phyloP scores from a whole-genome alignment of 1,140 invertebrate species.

The Drosophila leontia region DNA sequence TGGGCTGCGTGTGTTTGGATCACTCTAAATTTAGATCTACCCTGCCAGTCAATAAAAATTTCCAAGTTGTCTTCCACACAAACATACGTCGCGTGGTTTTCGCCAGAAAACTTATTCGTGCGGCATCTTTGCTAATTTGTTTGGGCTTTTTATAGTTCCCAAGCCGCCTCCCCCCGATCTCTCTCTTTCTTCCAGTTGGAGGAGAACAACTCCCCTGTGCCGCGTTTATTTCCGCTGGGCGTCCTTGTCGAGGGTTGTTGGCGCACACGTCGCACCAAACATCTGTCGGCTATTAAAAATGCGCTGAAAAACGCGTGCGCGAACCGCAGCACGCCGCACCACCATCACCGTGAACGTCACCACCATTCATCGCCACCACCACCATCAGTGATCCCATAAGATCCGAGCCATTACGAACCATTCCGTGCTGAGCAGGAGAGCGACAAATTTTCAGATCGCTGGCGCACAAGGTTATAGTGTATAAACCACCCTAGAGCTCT shows the following conservation, averaged over 20 bases:
- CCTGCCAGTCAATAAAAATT: constrained; percentile 54
- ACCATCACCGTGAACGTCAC: constrained; percentile 42
- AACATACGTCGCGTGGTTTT: constrained; percentile 26
- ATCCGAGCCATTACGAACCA: background rate
- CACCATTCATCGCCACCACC: constrained; percentile 29
- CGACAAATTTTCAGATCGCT: constrained; percentile 76
- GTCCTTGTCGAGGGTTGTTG: constrained; percentile 81
- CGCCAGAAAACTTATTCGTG: constrained; percentile 37
- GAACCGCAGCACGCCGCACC: constrained; percentile 44
- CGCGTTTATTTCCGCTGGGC: constrained; percentile 56
- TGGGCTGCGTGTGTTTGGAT: background rate
- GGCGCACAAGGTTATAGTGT: constrained; percentile 28
- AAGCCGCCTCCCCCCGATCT: background rate
- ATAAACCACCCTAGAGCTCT: constrained; percentile 26
- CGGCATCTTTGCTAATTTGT: constrained; percentile 76
- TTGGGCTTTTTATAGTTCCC: constrained; percentile 69
- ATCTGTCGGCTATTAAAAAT: constrained; percentile 84
- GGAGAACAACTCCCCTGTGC: constrained; percentile 32
- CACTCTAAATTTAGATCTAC: constrained; percentile 27
- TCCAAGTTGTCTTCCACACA: constrained; percentile 41
- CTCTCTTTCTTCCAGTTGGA: constrained; percentile 1
- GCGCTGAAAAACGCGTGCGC: constrained; percentile 81
- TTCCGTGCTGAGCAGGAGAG: constrained; percentile 22
- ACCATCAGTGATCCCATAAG: constrained; percentile 12
- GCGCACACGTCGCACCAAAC: constrained; percentile 64